A percentile compares a stretch with the other conserved stretches of the same genome.
These are phyloP conservation scores for Watsonalla binaria DNA, from an alignment of 2,888 invertebrate genomes.

Conservation along the genomic window DNA sequence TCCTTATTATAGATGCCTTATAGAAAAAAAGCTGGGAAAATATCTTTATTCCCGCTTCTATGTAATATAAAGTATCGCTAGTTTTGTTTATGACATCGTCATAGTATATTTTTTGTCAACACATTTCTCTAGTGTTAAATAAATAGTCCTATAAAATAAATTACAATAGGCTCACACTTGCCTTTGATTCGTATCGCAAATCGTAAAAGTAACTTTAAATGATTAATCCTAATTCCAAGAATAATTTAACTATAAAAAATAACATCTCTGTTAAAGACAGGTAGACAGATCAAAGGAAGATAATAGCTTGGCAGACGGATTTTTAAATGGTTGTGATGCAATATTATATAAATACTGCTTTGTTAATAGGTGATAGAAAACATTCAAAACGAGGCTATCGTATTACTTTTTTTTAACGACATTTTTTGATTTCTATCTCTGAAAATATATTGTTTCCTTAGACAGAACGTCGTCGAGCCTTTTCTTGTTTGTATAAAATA, in stretches of 20 bases:
- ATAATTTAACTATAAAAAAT: constrained; percentile 3
- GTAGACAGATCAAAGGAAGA: constrained; percentile 9
- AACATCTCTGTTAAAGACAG: constrained; percentile 16
- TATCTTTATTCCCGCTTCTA: no score
- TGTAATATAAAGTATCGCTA: no score
- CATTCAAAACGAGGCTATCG: constrained; percentile 6
- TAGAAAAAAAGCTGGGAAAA: no score
- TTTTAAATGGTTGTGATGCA: background rate
- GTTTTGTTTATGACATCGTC: no score
- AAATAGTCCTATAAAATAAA: background rate
- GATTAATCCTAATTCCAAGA: constrained; percentile 3
- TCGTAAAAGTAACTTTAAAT: constrained; percentile 16
- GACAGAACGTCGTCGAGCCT: no score
- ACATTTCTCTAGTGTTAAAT: no score
- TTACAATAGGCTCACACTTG: constrained; percentile 2
- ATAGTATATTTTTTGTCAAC: no score
- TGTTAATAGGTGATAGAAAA: background rate
- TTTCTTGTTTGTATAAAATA: no score
- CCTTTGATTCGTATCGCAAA: constrained; percentile 18
- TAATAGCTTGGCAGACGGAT: background rate
- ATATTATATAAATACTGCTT: constrained; percentile 3
- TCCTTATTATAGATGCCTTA: no score
- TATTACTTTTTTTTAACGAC: background rate
- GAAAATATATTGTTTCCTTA: background rate
- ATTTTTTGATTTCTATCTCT: background rate